A percentile compares a stretch with the other conserved stretches of the same genome.
phyloP scores from a whole-genome alignment of 2,797 vertebrate genomes.

The Brotogeris chrysoptera region DNA sequence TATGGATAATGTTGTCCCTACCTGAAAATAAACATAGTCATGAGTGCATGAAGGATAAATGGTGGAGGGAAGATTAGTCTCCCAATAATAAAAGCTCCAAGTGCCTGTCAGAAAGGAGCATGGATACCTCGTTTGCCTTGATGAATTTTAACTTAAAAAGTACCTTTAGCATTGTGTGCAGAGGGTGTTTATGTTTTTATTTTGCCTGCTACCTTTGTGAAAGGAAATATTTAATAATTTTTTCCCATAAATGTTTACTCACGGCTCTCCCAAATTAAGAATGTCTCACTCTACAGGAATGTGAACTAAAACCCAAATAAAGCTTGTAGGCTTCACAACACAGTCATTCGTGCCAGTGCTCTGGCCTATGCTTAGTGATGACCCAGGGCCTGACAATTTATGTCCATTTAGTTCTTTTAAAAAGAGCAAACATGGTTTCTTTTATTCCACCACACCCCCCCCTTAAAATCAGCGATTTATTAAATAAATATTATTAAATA shows the following conservation, averaged over 20 bases:
- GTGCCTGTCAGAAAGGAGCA: neutral
- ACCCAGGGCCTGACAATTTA: constrained; percentile 39
- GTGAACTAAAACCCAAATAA: constrained; percentile 67
- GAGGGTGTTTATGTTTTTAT: neutral
- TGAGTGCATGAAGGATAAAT: neutral
- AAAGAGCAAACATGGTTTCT: neutral
- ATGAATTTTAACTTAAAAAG: neutral
- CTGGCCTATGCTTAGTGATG: constrained; percentile 48
- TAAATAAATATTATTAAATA: no score
- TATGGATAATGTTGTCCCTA: neutral
- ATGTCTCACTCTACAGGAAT: constrained; percentile 66
- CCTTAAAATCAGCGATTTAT: neutral
- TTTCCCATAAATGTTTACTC: constrained; percentile 64
- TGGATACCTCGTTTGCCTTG: neutral
- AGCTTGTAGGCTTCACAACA: constrained; percentile 52
- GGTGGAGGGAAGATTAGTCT: neutral
- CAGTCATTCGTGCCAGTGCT: constrained; percentile 37
- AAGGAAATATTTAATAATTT: constrained; percentile 67
- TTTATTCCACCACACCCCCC: rapidly evolving
- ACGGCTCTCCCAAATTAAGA: constrained; percentile 9
- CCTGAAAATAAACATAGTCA: neutral
- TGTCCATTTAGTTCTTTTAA: neutral
- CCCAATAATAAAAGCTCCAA: neutral
- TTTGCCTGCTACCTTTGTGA: constrained; percentile 50
- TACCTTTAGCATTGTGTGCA: neutral